These are phyloP conservation scores for Melieria picta DNA, from an alignment of 2,888 invertebrate genomes.

Conservation along the genomic window DNA sequence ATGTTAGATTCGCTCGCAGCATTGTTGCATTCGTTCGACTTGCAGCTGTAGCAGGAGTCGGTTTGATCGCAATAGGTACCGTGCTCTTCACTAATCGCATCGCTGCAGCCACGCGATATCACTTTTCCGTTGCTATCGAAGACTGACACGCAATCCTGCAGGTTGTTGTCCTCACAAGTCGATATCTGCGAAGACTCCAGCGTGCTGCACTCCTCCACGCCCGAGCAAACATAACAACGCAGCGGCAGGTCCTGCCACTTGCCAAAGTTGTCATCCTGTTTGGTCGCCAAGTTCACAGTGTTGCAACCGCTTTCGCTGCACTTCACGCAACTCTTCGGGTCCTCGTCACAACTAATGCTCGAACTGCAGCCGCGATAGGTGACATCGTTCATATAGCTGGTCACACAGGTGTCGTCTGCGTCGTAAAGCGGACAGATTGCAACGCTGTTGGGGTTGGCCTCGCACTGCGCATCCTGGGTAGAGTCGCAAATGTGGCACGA, in stretches of 20 bases:
- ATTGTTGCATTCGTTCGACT: constrained; percentile 60
- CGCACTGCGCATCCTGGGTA: constrained; percentile 46
- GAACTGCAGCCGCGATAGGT: constrained; percentile 56
- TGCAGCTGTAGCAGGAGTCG: constrained; percentile 54
- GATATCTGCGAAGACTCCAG: constrained; percentile 20
- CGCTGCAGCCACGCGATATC: constrained; percentile 55
- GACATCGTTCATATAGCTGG: constrained; percentile 47
- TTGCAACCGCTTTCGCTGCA: constrained; percentile 57
- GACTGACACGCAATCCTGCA: constrained; percentile 59
- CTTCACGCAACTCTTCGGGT: constrained; percentile 48
- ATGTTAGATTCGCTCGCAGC: constrained; percentile 48
- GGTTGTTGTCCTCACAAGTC: constrained; percentile 54
- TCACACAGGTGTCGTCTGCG: constrained; percentile 54
- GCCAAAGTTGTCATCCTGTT: constrained; percentile 56
- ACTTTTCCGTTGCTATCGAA: constrained; percentile 51
- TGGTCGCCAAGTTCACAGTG: constrained; percentile 46
- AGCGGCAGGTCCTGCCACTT: constrained; percentile 63
- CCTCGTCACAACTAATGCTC: constrained; percentile 50
- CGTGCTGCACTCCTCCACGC: constrained; percentile 44
- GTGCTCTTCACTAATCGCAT: constrained; percentile 45
- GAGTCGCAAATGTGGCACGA: constrained; percentile 59
- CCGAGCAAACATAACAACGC: constrained; percentile 52
- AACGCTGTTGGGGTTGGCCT: constrained; percentile 48
- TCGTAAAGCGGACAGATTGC: constrained; percentile 51
- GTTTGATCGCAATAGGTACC: constrained; percentile 48